Conservation (phyloP, 1,140 invertebrate genomes). For the Atta texana region DNA sequence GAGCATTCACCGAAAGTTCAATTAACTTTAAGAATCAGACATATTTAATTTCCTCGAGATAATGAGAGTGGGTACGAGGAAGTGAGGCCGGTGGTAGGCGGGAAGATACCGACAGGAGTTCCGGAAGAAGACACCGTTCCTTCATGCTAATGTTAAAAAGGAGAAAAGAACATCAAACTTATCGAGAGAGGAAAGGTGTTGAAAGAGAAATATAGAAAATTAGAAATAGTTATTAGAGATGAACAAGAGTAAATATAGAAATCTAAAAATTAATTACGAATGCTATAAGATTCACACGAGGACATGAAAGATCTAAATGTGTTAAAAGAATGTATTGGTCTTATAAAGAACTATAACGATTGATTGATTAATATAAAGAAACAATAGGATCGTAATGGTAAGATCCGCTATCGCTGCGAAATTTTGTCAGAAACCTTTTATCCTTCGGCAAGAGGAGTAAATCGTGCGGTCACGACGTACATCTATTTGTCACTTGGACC, state of each 20-base stretch:
- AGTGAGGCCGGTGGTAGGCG: conserved; percentile 67
- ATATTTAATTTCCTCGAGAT: conserved; percentile 84
- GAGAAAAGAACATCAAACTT: conserved; percentile 77
- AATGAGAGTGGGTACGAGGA: conserved; percentile 81
- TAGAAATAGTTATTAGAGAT: conserved; percentile 58
- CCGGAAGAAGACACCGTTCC: conserved; percentile 79
- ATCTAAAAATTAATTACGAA: neutral
- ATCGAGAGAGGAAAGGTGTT: conserved; percentile 69
- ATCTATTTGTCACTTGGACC: conserved; percentile 78
- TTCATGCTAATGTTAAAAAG: conserved; percentile 63
- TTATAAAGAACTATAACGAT: neutral
- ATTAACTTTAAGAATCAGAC: conserved; percentile 84
- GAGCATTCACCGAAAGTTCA: conserved; percentile 79
- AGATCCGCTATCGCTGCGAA: conserved; percentile 71
- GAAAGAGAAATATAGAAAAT: conserved; percentile 67
- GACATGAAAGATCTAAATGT: neutral
- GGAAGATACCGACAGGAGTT: conserved; percentile 78
- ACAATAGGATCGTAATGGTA: conserved; percentile 56
- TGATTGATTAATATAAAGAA: conserved; percentile 63
- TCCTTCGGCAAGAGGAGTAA: conserved; percentile 71
- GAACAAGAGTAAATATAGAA: neutral
- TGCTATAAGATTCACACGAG: neutral
- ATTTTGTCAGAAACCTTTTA: conserved; percentile 77
- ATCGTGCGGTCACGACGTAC: conserved; percentile 73
- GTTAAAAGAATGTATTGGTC: neutral